phyloP scores from a whole-genome alignment of 1,140 invertebrate species.

The Pogonus chalceus region DNA sequence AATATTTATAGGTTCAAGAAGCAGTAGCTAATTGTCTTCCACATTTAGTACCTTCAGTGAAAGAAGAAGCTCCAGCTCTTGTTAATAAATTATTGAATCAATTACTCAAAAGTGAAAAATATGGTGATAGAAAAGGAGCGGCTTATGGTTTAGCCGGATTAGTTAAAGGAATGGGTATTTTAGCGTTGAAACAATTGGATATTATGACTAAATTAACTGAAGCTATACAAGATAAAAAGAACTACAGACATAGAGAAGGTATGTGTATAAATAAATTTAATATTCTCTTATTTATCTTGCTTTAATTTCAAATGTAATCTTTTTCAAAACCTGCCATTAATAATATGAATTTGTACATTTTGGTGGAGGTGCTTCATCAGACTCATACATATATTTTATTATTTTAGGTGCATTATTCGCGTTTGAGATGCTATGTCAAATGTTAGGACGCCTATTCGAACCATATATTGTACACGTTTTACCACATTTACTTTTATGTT shows the following conservation, averaged over 20 bases:
- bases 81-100: constrained; percentile 82
- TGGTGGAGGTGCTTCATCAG: not conserved
- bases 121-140: constrained; percentile 90
- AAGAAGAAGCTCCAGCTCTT: constrained; percentile 77
- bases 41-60: constrained; percentile 83
- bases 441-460: constrained; percentile 92
- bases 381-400: constrained; percentile 11
- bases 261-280: constrained; percentile 5
- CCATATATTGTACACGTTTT: constrained; percentile 97
- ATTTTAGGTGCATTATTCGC: constrained; percentile 81
- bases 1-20: constrained; percentile 74
- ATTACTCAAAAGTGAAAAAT: constrained; percentile 86
- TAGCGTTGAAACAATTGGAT: constrained; percentile 89
- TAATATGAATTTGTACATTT: constrained; percentile 4
- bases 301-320: not conserved
- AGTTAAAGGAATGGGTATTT: constrained; percentile 92
- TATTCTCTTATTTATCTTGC: not conserved
- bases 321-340: too few relatives aligned
- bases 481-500: constrained; percentile 88
- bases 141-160: constrained; percentile 82
- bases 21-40: constrained; percentile 95
- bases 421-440: constrained; percentile 93
- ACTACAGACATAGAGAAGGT: constrained; percentile 86
- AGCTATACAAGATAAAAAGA: constrained; percentile 95
- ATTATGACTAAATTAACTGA: constrained; percentile 91